Conservation (phyloP, 1,140 invertebrate genomes). For the Eriocheir sinensis region DNA sequence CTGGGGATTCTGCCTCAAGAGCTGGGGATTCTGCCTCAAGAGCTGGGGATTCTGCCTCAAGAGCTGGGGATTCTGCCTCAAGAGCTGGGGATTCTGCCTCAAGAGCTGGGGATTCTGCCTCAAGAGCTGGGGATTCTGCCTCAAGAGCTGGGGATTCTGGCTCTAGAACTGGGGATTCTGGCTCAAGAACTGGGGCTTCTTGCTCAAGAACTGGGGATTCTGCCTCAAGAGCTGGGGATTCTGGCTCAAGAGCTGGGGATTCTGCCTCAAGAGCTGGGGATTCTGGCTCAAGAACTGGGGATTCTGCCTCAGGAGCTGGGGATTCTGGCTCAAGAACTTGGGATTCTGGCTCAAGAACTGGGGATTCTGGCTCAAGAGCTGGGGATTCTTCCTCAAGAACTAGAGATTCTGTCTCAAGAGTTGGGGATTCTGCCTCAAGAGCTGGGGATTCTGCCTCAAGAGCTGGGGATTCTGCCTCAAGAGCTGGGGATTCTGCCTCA, state of each 20-base stretch:
- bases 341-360: not conserved
- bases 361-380: no score
- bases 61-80: slow-evolving; percentile 54
- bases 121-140: no score
- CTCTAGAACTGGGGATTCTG: slow-evolving; percentile 20
- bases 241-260: no score
- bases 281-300: not conserved
- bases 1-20: no score
- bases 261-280: slow-evolving; percentile 1
- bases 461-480: not conserved
- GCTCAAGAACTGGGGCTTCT: slow-evolving; percentile 43
- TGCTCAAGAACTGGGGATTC: no score
- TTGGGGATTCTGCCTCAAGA: no score
- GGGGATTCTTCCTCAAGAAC: slow-evolving; percentile 36
- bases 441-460: no score
- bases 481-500: no score
- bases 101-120: no score
- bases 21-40: not conserved
- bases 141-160: no score
- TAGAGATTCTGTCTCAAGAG: not conserved
- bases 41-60: slow-evolving; percentile 29
- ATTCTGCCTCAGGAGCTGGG: not conserved
- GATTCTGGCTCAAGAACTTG: no score
- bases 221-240: slow-evolving; percentile 35
- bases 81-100: slow-evolving; percentile 2